A percentile compares a stretch with the other conserved stretches of the same genome.
Evolutionary conservation across 2,113 vertebrate species (phyloP).

Genomic region (Lasiurus cinereus): DNA sequence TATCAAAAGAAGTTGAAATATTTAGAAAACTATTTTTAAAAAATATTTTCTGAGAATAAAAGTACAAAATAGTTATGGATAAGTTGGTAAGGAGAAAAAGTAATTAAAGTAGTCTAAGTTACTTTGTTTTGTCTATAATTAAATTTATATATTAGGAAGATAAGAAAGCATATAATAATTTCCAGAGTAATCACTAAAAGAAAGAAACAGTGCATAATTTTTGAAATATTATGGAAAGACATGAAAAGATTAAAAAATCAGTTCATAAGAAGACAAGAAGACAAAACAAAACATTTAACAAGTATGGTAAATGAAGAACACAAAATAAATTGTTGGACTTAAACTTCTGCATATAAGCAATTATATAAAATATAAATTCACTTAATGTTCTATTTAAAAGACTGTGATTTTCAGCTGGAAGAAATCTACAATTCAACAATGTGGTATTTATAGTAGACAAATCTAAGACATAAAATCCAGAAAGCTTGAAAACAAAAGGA

Average conservation of each 20-base stretch:
- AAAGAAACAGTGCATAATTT: slow-evolving; percentile 34
- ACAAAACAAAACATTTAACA: slow-evolving; percentile 36
- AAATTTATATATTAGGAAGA: slow-evolving; percentile 50
- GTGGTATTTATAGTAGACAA: neutral
- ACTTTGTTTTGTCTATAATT: slow-evolving; percentile 42
- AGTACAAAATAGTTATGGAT: neutral
- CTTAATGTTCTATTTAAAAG: neutral
- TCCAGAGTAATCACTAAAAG: slow-evolving; percentile 43
- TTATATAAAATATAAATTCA: neutral
- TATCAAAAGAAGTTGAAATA: neutral
- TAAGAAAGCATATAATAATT: slow-evolving; percentile 36
- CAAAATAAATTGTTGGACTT: slow-evolving; percentile 42
- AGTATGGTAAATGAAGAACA: neutral
- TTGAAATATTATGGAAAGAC: slow-evolving; percentile 43
- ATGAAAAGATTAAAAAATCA: slow-evolving; percentile 33
- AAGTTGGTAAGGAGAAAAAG: neutral
- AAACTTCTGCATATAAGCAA: neutral
- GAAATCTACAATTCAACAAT: neutral
- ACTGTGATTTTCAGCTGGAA: neutral
- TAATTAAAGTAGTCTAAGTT: neutral
- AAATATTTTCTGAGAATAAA: slow-evolving; percentile 29
- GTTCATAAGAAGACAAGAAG: neutral
- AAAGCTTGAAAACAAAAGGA: neutral
- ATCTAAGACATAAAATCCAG: neutral
- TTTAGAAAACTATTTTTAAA: slow-evolving; percentile 1